phyloP scores from a whole-genome alignment of 2,888 invertebrate species.

The Tiphia femorata region DNA sequence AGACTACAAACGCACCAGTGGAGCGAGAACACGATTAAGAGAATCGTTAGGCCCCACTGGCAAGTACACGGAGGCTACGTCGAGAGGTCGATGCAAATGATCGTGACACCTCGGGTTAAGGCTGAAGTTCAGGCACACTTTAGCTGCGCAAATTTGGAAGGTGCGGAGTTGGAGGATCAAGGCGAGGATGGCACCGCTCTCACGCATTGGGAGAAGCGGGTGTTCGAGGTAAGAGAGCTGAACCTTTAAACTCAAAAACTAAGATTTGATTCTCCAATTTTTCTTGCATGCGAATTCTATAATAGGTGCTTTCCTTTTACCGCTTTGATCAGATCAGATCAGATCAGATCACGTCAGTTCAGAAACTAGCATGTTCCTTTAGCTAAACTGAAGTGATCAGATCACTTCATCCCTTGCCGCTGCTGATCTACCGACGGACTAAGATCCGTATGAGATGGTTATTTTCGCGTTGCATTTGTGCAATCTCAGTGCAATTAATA shows the following conservation, averaged over 20 bases:
- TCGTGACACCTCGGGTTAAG: slow-evolving; percentile 92
- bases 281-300: background rate
- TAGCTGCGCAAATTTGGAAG: slow-evolving; percentile 88
- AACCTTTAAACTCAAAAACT: background rate
- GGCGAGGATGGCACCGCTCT: slow-evolving; percentile 97
- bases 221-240: slow-evolving; percentile 84
- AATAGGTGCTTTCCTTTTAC: too few species aligned
- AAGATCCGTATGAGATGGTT: too few species aligned
- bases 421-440: too few species aligned
- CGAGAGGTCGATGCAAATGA: slow-evolving; percentile 83
- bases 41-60: slow-evolving; percentile 81
- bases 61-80: slow-evolving; percentile 82
- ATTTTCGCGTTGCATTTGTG: too few species aligned
- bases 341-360: too few species aligned
- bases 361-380: too few species aligned
- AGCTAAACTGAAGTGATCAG: too few species aligned
- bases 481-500: too few species aligned
- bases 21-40: slow-evolving; percentile 89
- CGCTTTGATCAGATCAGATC: too few species aligned
- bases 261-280: background rate
- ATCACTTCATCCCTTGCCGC: too few species aligned
- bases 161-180: slow-evolving; percentile 98
- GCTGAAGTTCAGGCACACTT: slow-evolving; percentile 91
- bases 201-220: slow-evolving; percentile 99
- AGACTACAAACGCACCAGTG: slow-evolving; percentile 94